These are phyloP conservation scores for Turritopsis dohrnii DNA, from an alignment of 30 jellyfish, hydroid and myxozoan species.

Conservation along the genomic window DNA sequence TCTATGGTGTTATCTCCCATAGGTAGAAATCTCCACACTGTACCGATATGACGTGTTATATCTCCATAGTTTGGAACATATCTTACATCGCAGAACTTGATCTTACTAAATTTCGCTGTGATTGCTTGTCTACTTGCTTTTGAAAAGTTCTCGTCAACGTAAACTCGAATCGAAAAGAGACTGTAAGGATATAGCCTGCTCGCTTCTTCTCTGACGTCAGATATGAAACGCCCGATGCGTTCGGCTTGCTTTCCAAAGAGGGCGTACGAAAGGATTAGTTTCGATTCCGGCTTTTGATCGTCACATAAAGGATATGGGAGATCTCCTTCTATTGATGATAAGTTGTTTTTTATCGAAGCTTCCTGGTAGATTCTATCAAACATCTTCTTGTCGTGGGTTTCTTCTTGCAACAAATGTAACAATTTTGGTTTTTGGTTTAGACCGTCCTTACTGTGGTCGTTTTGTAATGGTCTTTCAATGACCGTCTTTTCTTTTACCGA, in stretches of 20 bases:
- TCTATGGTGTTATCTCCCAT: slow-evolving; percentile 21
- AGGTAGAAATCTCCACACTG: slow-evolving; percentile 13
- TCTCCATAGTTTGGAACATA: slow-evolving; percentile 15
- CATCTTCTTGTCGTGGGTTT: neutral
- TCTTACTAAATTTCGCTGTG: neutral
- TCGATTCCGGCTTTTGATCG: slow-evolving; percentile 1
- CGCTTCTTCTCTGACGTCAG: neutral
- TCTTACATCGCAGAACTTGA: slow-evolving; percentile 1
- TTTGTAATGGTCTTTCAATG: neutral
- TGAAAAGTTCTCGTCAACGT: slow-evolving; percentile 7
- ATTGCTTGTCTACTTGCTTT: neutral
- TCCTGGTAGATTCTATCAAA: neutral
- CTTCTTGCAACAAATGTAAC: neutral
- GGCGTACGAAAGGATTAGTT: slow-evolving; percentile 1
- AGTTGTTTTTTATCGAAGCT: neutral
- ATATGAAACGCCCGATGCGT: neutral
- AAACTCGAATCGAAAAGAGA: neutral
- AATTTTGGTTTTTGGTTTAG: neutral
- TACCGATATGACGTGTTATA: neutral
- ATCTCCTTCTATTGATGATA: neutral
- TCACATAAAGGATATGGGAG: slow-evolving; percentile 13
- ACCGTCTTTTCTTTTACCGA: neutral
- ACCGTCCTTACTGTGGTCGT: neutral
- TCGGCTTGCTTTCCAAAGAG: neutral
- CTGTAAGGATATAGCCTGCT: neutral